phyloP scores from a whole-genome alignment of 2,797 vertebrate species.

The Dicrostonyx torquatus region DNA sequence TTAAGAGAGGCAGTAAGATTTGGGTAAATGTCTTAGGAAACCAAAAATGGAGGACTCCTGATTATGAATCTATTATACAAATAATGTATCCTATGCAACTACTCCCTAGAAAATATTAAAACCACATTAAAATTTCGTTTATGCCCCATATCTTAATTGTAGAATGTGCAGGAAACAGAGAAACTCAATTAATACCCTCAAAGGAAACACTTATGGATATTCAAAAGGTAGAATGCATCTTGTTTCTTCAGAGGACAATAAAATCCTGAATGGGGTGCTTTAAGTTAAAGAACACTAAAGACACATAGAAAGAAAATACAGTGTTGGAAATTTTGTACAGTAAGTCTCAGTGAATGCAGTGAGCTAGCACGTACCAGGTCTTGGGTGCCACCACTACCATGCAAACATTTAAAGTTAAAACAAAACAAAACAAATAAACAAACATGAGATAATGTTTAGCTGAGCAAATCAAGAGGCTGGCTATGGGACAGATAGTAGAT shows the following conservation, averaged over 20 bases:
- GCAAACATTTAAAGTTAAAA: background rate
- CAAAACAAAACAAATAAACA: background rate
- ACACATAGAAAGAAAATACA: background rate
- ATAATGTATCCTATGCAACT: background rate
- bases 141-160: background rate
- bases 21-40: background rate
- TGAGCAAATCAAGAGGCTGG: background rate
- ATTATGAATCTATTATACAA: background rate
- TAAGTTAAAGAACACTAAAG: background rate
- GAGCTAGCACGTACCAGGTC: background rate
- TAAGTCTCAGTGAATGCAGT: background rate
- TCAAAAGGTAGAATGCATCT: background rate
- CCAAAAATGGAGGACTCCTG: background rate
- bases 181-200: background rate
- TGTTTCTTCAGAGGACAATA: background rate
- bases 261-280: background rate
- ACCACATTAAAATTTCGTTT: background rate
- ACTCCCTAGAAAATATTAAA: background rate
- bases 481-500: background rate
- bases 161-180: background rate
- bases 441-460: background rate
- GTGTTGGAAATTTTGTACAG: background rate
- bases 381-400: background rate
- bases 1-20: background rate
- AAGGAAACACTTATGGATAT: background rate